Conservation (phyloP, 2,888 invertebrate genomes). For the Sesamia inferens region DNA sequence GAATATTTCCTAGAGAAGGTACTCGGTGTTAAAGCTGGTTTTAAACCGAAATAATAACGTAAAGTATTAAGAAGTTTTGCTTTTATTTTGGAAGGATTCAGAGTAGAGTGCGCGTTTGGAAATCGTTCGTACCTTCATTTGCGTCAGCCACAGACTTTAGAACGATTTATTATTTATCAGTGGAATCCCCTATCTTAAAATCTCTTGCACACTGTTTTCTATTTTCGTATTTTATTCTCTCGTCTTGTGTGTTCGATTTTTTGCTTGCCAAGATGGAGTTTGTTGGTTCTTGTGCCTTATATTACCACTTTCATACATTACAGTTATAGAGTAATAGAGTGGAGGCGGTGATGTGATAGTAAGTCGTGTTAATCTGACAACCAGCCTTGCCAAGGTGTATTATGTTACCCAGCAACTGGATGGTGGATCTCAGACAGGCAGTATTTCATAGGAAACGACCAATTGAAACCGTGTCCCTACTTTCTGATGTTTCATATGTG, state of each 20-base stretch:
- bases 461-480: too few relatives aligned
- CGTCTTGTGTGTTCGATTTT: background rate
- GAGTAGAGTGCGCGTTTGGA: background rate
- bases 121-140: conserved; percentile 10
- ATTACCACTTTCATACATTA: background rate
- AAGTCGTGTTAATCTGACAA: background rate
- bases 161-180: conserved; percentile 28
- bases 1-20: conserved; percentile 18
- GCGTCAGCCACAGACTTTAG: background rate
- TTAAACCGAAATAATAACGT: conserved; percentile 17
- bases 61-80: background rate
- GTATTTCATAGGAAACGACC: too few relatives aligned
- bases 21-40: conserved; percentile 24
- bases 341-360: background rate
- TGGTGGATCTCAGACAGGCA: background rate
- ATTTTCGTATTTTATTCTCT: background rate
- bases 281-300: background rate
- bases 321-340: background rate
- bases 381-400: background rate
- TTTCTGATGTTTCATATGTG: too few relatives aligned
- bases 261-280: background rate
- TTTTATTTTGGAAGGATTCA: conserved; percentile 34
- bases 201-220: background rate
- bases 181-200: conserved; percentile 3
- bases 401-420: background rate